A percentile compares a stretch with the other conserved stretches of the same genome.
phyloP scores from a whole-genome alignment of 1,140 invertebrate genomes.

The Nasonia longicornis region DNA sequence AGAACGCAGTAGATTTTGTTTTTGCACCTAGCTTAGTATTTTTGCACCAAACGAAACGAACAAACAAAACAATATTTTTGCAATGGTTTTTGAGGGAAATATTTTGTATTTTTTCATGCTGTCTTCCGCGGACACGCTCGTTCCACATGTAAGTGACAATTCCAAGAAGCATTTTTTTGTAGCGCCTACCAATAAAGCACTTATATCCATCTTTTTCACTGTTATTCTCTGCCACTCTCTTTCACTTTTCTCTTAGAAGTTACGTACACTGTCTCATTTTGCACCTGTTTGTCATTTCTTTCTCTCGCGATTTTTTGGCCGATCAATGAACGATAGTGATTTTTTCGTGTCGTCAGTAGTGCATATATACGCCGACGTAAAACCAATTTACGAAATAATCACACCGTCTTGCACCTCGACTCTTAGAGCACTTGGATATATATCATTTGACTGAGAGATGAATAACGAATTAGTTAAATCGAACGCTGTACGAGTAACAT shows the following conservation, averaged over 20 bases:
- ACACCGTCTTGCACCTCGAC: conserved; percentile 37
- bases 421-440: conserved; percentile 41
- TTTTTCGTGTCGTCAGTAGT: conserved; percentile 38
- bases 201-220: conserved; percentile 45
- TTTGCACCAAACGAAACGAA: conserved; percentile 58
- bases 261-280: background rate
- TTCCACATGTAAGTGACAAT: conserved; percentile 67
- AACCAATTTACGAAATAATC: conserved; percentile 21
- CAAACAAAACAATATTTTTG: conserved; percentile 55
- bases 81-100: conserved; percentile 65
- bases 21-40: conserved; percentile 63
- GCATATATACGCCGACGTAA: background rate
- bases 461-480: background rate
- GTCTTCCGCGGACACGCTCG: conserved; percentile 67
- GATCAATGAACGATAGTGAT: background rate
- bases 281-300: background rate
- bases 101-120: conserved; percentile 67
- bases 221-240: conserved; percentile 7
- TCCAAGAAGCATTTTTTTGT: conserved; percentile 45
- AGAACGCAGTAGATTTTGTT: conserved; percentile 48
- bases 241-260: background rate
- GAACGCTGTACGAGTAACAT: background rate
- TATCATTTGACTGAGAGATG: background rate
- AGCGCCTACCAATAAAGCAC: conserved; percentile 43
- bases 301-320: conserved; percentile 6